These are phyloP conservation scores for Panulirus ornatus DNA, from an alignment of 1,140 invertebrate species.

Conservation along the genomic window DNA sequence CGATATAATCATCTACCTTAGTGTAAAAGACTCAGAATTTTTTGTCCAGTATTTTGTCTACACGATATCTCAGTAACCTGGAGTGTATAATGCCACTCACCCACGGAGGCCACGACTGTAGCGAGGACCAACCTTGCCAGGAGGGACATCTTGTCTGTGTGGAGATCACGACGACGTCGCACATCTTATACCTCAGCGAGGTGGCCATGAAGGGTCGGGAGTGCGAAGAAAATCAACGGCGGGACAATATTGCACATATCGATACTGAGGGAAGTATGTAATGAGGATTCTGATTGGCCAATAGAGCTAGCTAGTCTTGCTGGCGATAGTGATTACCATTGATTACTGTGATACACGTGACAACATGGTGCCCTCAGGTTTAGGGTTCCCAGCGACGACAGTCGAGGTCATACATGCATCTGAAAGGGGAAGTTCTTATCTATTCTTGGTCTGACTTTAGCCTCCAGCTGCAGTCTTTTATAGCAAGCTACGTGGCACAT, in stretches of 20 bases:
- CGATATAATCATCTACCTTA: neutral
- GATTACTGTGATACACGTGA: too few species aligned
- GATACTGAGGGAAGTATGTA: neutral
- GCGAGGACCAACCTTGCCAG: constrained; percentile 4
- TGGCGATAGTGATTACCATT: too few species aligned
- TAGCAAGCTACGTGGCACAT: too few species aligned
- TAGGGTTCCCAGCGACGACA: too few species aligned
- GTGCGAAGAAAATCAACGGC: too few species aligned
- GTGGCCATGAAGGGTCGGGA: too few species aligned
- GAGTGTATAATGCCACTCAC: neutral
- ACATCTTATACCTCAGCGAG: neutral
- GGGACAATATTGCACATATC: neutral
- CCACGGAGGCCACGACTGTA: neutral
- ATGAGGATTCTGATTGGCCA: neutral
- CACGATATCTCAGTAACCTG: neutral
- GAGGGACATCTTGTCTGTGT: constrained; percentile 10
- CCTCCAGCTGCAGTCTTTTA: too few species aligned
- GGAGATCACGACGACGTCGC: neutral
- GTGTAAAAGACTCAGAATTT: neutral
- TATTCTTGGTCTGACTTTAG: too few species aligned
- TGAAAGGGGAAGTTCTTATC: too few species aligned
- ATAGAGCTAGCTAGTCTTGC: too few species aligned
- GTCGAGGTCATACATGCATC: too few species aligned
- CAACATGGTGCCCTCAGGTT: too few species aligned
- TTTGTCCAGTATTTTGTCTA: neutral